Base-by-base conservation (phyloP, 2,113 vertebrate genomes). In the Columba janthina region DNA sequence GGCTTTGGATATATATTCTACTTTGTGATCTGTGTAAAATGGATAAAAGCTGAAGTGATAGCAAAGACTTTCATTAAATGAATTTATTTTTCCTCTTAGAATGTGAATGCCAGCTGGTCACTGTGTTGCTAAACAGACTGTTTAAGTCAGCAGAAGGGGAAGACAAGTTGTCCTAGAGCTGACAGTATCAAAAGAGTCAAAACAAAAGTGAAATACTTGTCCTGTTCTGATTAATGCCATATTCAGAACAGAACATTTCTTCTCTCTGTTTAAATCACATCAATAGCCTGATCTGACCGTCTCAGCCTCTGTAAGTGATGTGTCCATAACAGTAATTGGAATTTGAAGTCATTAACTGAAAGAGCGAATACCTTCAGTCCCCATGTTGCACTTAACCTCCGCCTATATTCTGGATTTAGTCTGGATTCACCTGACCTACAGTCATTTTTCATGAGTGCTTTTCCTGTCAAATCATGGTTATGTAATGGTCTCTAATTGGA, bases 311-410 rank as follows among this genome's bases (percentile, higher is more conserved):
- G 32, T 88, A 76, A 79, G 53, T 73, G 79, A 53, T 2, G 0
- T 19, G 4, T 38, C 15, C 6, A 6, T 44, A 72, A 24, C 6
- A 11, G 32, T 76, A 65, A 24, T 8, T 38, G 29, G 17, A 61
- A 42, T 65, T 18, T 46, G 7, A 60, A 40, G 34, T 61, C 15
- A 21, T 56, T 56, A 75, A 38, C 32, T 61, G 26, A 64, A 88
- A 38, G 42, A 80, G 10, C 2, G 74, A 66, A 62, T 31, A 15
- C 28, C 38, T 86, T 79, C 29, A 36, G 12, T 36, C 22, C 11
- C 9, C 65, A 10, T 0, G 2, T 2, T 2, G 2, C 54, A 19
- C 4, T 79, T n/a, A 36, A n/a, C 11, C 4, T n/a, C 32, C 31
- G 12, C 13, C 6, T 14, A 13, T 46, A 32, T 72, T 72, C 50